These are phyloP conservation scores for Antheraea mylitta DNA, from an alignment of 1,140 invertebrate genomes.

Conservation along the genomic window DNA sequence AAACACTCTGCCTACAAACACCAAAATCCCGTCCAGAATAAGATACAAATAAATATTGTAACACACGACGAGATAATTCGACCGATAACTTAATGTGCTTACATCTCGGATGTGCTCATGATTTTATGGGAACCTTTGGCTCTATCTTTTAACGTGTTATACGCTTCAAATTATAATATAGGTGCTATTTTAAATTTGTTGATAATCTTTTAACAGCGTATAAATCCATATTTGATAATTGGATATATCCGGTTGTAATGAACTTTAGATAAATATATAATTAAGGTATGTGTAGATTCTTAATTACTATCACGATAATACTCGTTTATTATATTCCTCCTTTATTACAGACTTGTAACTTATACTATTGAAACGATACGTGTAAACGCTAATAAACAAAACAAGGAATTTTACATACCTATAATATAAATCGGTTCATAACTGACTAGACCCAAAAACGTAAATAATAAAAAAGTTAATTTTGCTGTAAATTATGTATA, in stretches of 20 bases:
- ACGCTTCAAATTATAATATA: slow-evolving; percentile 7
- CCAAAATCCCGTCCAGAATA: slow-evolving; percentile 49
- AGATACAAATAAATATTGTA: slow-evolving; percentile 78
- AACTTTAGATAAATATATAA: background rate
- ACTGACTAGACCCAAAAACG: background rate
- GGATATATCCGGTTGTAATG: slow-evolving; percentile 14
- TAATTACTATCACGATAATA: background rate
- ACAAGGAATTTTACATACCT: background rate
- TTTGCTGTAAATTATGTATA: too few relatives aligned
- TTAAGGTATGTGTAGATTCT: background rate
- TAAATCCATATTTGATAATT: slow-evolving; percentile 18
- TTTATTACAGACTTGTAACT: background rate
- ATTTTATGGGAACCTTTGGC: slow-evolving; percentile 72
- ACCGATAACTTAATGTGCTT: slow-evolving; percentile 76
- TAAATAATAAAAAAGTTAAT: background rate
- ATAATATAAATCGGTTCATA: background rate
- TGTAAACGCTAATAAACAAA: too few relatives aligned
- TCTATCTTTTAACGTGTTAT: slow-evolving; percentile 18
- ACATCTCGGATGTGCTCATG: slow-evolving; percentile 76
- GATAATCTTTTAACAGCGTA: slow-evolving; percentile 6
- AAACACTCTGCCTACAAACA: slow-evolving; percentile 66
- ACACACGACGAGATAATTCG: slow-evolving; percentile 72
- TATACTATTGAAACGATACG: too few relatives aligned
- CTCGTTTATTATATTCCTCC: too few relatives aligned
- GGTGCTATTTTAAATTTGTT: slow-evolving; percentile 16